phyloP scores from a whole-genome alignment of 2,888 invertebrate genomes.

The Alcis repandata region DNA sequence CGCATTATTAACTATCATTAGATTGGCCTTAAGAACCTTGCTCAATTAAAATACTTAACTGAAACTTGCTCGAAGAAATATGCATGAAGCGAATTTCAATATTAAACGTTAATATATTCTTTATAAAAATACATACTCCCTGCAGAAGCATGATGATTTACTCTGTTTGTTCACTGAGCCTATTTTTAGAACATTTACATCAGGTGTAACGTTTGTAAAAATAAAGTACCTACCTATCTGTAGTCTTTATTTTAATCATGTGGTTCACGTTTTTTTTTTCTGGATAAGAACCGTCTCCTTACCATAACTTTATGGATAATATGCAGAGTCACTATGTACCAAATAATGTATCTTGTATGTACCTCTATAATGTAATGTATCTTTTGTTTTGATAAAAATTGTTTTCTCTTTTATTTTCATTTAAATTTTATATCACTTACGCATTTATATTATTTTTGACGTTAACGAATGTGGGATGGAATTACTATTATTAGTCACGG shows the following conservation, averaged over 20 bases:
- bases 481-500: too few relatives aligned
- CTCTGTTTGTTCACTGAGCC: conserved; percentile 26
- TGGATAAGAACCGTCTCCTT: not conserved
- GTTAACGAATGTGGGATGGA: too few relatives aligned
- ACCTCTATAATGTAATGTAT: too few relatives aligned
- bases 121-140: conserved; percentile 56
- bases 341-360: too few relatives aligned
- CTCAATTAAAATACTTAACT: conserved; percentile 64
- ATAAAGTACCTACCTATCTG: not conserved
- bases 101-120: conserved; percentile 64
- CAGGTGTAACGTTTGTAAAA: conserved; percentile 2
- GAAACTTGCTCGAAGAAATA: conserved; percentile 65
- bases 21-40: conserved; percentile 54
- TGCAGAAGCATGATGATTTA: conserved; percentile 40
- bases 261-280: not conserved
- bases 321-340: too few relatives aligned
- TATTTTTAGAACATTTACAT: conserved; percentile 27
- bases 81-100: conserved; percentile 55
- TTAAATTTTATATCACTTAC: too few relatives aligned
- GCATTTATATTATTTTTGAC: too few relatives aligned
- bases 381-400: too few relatives aligned
- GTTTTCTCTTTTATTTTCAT: too few relatives aligned
- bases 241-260: conserved; percentile 8
- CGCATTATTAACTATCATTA: conserved; percentile 55
- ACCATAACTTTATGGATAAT: not conserved